A percentile compares a stretch with the other conserved stretches of the same genome.
Conservation (phyloP, 2,113 vertebrate genomes). For the Hemibagrus wyckioides region DNA sequence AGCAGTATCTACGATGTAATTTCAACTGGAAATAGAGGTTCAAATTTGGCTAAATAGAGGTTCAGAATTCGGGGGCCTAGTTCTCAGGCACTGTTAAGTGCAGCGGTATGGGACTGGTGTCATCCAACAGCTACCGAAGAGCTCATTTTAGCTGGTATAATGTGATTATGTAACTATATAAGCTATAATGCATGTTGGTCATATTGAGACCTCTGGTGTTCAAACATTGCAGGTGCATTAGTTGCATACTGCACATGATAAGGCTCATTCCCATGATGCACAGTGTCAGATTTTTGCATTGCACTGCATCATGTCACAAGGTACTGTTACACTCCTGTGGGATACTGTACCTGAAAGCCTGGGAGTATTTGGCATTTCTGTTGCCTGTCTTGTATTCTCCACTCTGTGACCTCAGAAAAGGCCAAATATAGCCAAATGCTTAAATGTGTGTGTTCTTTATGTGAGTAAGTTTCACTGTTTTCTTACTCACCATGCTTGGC, state of each 20-base stretch:
- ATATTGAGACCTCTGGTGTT: too few species aligned
- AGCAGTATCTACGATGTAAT: too few species aligned
- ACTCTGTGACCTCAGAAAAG: slow-evolving; percentile 60
- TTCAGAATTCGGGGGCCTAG: neutral
- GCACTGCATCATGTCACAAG: neutral
- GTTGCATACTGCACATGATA: neutral
- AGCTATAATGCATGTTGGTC: neutral
- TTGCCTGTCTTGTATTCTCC: slow-evolving; percentile 25
- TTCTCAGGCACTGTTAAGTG: neutral
- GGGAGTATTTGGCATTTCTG: slow-evolving; percentile 52
- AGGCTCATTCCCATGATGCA: neutral
- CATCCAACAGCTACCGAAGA: neutral
- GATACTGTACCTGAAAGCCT: neutral
- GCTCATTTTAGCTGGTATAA: neutral
- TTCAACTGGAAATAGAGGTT: too few species aligned
- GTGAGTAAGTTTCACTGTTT: slow-evolving; percentile 67
- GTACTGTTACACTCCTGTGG: neutral
- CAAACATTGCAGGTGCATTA: too few species aligned
- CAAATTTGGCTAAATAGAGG: too few species aligned
- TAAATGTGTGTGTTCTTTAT: slow-evolving; percentile 62
- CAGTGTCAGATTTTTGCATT: neutral
- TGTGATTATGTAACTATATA: neutral
- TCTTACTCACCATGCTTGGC: slow-evolving; percentile 38
- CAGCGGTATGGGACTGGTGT: neutral
- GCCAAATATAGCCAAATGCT: slow-evolving; percentile 63